Conservation (phyloP, 1,140 invertebrate species). For the Temnothorax nylanderi region DNA sequence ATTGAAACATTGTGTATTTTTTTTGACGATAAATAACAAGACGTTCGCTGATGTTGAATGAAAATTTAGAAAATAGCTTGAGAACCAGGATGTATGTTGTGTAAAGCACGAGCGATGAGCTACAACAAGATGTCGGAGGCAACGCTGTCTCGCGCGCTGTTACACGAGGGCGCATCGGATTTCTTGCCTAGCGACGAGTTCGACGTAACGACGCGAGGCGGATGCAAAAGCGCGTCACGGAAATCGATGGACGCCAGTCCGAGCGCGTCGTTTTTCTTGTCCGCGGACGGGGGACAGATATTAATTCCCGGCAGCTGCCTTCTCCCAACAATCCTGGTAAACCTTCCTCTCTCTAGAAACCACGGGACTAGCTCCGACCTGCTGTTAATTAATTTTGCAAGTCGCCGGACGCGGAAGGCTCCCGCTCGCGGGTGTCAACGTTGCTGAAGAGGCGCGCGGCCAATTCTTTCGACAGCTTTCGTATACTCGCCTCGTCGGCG, state of each 20-base stretch:
- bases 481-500: background rate
- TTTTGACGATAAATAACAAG: background rate
- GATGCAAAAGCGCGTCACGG: slow-evolving; percentile 48
- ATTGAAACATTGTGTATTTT: background rate
- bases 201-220: slow-evolving; percentile 27
- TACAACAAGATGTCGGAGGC: slow-evolving; percentile 34
- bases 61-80: slow-evolving; percentile 21
- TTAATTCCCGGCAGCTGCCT: slow-evolving; percentile 49
- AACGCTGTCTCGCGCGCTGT: slow-evolving; percentile 39
- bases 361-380: background rate
- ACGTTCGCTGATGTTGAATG: background rate
- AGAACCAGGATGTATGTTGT: background rate
- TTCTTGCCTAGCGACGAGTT: slow-evolving; percentile 42
- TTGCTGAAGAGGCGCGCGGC: background rate
- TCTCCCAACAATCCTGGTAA: background rate
- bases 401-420: background rate
- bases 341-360: background rate
- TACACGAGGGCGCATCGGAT: slow-evolving; percentile 39
- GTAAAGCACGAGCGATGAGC: background rate
- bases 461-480: slow-evolving; percentile 23
- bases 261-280: slow-evolving; percentile 28
- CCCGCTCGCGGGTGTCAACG: background rate
- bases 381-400: slow-evolving; percentile 63
- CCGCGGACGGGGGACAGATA: slow-evolving; percentile 36
- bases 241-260: slow-evolving; percentile 48